phyloP scores from a whole-genome alignment of 1,140 invertebrate genomes.

The honey bee (Apis mellifera) region DNA sequence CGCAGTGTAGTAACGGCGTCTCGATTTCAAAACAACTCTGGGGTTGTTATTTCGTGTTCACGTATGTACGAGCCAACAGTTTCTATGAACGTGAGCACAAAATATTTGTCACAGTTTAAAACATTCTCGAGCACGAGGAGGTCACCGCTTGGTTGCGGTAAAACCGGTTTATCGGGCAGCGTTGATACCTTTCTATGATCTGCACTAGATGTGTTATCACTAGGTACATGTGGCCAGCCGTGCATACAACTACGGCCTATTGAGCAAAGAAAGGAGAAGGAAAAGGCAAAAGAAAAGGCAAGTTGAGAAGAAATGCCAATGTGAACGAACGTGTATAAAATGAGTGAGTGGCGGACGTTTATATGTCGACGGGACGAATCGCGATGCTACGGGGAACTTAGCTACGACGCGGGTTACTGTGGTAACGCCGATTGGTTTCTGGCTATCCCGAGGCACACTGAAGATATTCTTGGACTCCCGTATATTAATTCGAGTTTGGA shows the following conservation, averaged over 20 bases:
- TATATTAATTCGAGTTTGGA: slow-evolving; percentile 69
- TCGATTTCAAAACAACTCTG: slow-evolving; percentile 31
- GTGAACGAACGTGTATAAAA: slow-evolving; percentile 26
- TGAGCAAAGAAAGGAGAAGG: neutral
- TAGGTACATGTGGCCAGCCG: slow-evolving; percentile 25
- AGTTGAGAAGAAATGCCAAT: slow-evolving; percentile 19
- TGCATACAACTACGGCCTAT: slow-evolving; percentile 13
- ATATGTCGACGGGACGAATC: slow-evolving; percentile 13
- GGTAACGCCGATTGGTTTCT: slow-evolving; percentile 42
- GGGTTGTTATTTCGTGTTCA: neutral
- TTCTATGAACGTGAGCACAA: slow-evolving; percentile 32
- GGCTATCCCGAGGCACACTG: slow-evolving; percentile 46
- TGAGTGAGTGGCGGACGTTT: slow-evolving; percentile 29
- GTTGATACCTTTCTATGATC: slow-evolving; percentile 32
- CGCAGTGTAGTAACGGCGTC: neutral
- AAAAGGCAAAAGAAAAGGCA: slow-evolving; percentile 1
- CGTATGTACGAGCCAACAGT: slow-evolving; percentile 32
- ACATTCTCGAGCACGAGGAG: slow-evolving; percentile 58
- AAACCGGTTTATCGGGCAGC: slow-evolving; percentile 58
- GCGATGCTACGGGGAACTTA: slow-evolving; percentile 33
- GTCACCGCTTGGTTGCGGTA: slow-evolving; percentile 21
- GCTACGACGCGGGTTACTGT: slow-evolving; percentile 42
- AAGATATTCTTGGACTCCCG: slow-evolving; percentile 69
- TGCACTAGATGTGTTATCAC: slow-evolving; percentile 30
- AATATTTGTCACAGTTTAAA: slow-evolving; percentile 64